A percentile compares a stretch with the other conserved stretches of the same genome.
phyloP scores from a whole-genome alignment of 1,140 invertebrate genomes.

The Neelides sp. region DNA sequence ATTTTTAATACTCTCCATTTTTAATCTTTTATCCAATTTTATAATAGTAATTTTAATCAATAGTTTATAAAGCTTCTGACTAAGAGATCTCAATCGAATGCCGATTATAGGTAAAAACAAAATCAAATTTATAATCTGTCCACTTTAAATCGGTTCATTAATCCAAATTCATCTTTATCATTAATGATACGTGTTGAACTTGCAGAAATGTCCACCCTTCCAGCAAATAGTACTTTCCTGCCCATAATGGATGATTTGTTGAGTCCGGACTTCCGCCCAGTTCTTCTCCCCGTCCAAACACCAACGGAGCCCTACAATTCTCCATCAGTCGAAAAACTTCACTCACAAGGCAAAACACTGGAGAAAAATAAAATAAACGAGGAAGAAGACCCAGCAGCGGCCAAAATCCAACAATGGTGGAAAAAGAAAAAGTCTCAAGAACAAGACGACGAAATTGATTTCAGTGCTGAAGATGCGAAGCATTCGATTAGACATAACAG shows the following conservation, averaged over 20 bases:
- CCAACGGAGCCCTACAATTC: slow-evolving; percentile 21
- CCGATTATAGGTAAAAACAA: no score
- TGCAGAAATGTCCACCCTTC: slow-evolving; percentile 12
- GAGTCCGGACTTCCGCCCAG: slow-evolving; percentile 26
- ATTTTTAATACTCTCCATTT: no score
- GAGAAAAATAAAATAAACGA: slow-evolving; percentile 22
- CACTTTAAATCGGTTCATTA: no score
- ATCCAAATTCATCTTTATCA: no score
- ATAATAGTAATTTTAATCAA: no score
- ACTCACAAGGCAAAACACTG: no score
- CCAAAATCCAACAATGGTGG: slow-evolving; percentile 25
- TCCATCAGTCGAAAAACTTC: no score
- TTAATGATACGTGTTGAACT: no score
- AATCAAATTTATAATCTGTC: no score
- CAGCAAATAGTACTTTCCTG: slow-evolving; percentile 23
- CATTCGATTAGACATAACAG: slow-evolving; percentile 19
- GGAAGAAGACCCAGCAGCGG: slow-evolving; percentile 9
- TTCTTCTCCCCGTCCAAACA: slow-evolving; percentile 22
- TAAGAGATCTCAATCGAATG: no score
- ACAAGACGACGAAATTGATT: slow-evolving; percentile 9
- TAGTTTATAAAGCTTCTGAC: no score
- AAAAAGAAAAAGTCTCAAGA: slow-evolving; percentile 12
- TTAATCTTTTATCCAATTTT: no score
- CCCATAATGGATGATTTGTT: slow-evolving; percentile 26
- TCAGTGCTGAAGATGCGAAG: slow-evolving; percentile 16